Evolutionary conservation across 2,113 vertebrate genomes (phyloP), one percentile per base, ranked within the genome.

Genomic region (Percina caprodes): DNA sequence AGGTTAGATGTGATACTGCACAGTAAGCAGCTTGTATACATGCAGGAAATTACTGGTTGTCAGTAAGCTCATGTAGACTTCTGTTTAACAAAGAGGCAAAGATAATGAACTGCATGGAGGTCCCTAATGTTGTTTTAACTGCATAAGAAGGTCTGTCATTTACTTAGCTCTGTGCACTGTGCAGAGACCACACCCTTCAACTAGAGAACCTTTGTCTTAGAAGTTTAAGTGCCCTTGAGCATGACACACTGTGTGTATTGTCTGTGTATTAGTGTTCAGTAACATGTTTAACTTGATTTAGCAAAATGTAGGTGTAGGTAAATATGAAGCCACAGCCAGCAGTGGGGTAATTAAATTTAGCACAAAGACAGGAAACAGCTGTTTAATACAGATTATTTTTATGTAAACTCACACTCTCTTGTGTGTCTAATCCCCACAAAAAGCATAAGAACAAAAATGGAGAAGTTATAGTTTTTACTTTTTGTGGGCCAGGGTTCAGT

Each of bases 1-100:
- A 62, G 90, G 87, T 73, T 12, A 5, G 8, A n/a, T 63, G 5
- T 71, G 58, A 59, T 58, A 89, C 69, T 89, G 71, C 84, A 88
- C 49, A 65, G 45, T 13, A 24, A 73, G 39, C 39, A 19, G 42
- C 26, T 49, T 5, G 24, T 67, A 18, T 35, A 56, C 56, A 55
- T 24, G 21, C n/a, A 62, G 58, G 26, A 61, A 66, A 58, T 19
- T 73, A 35, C 30, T 49, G 45, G 18, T 52, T 68, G 46, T 19
- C 63, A 54, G 23, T n/a, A 30, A n/a, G 56, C 1, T 58, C 18
- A 18, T 30, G 21, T 39, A 18, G 26, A 45, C 23, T 55, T 45
- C 5, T 49, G 16, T 39, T n/a, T n/a, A 54, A 69, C 56, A 58
- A 51, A 54, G 49, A 52, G 18, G 12, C 26, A 48, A 18, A 60